A percentile compares a stretch with the other conserved stretches of the same genome.
Conservation (phyloP, 2,113 vertebrate species). For the Alligator sinensis region DNA sequence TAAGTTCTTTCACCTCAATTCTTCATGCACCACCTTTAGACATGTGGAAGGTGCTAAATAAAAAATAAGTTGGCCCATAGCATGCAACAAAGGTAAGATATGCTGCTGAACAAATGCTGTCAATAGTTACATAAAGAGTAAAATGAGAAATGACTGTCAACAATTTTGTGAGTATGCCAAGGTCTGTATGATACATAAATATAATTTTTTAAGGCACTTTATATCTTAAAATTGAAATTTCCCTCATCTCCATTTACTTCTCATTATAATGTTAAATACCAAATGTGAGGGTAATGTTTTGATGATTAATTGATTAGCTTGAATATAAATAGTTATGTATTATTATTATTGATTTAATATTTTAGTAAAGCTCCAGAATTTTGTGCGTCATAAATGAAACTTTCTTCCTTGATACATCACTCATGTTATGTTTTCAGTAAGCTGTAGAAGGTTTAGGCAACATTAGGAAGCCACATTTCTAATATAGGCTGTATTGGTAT, state of each 20-base stretch:
- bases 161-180: too few relatives aligned
- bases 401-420: neutral
- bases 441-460: neutral
- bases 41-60: too few relatives aligned
- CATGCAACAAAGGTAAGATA: too few relatives aligned
- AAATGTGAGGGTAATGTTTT: neutral
- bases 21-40: too few relatives aligned
- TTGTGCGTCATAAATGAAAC: neutral
- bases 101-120: too few relatives aligned
- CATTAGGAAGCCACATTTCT: neutral
- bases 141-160: too few relatives aligned
- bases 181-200: too few relatives aligned
- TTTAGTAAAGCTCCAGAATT: neutral
- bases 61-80: too few relatives aligned
- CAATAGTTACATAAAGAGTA: too few relatives aligned
- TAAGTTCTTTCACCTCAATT: too few relatives aligned
- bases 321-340: neutral
- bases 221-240: neutral
- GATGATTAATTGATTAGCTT: neutral
- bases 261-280: neutral
- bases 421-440: neutral
- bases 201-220: too few relatives aligned
- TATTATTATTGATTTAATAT: neutral
- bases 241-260: neutral
- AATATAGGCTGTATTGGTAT: neutral